Evolutionary conservation across 30 jellyfish, hydroid and myxozoan genomes (phyloP), one percentile per base, ranked within the genome.

Genomic region (Aurelia aurita complex sp. Pacific): DNA sequence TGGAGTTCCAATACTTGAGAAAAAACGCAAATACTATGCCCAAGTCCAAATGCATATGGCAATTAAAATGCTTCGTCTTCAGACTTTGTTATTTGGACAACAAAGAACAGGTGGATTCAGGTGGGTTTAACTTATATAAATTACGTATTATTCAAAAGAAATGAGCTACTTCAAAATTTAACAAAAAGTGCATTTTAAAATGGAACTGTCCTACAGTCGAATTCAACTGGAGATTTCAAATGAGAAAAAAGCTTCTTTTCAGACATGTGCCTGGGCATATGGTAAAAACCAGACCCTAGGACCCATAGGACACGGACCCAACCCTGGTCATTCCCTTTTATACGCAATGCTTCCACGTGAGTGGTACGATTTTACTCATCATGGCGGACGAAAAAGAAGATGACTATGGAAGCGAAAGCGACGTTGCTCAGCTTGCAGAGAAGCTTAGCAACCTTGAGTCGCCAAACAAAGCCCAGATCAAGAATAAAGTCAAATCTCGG

Each of bases 401-500:
- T 13, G 11, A 7, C 68, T 23, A 23, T 23, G 29, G 29, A 23
- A 10, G 12, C 65, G 16, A 16, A 54, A 59, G 32, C 18, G 68
- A 59, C 68, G 9, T 59, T 59, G 68, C 68, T 59, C 68, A 59
- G 68, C 68, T 59, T 59, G 68, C 68, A 2, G 68, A 59, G 68
- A 59, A 59, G 68, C 68, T 59, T 4, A 59, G 68, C 68, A 59
- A 59, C 68, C 68, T 59, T 18, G 68, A 59, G 68, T 59, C 68
- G 9, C 68, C 68, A 18, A 38, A 38, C 5, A 38, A 38, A 38
- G 50, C 29, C 29, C 29, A 23, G 0, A 23, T 23, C 29, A 23
- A 23, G 29, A 54, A 54, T 54, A 54, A 54, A 54, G 16, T 3
- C 9, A 59, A 59, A 59, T 2, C 68, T 2, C 68, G 68, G 68